A percentile compares a stretch with the other conserved stretches of the same genome.
Conservation (phyloP, 2,888 invertebrate genomes). For the Amblyjoppa proteus region DNA sequence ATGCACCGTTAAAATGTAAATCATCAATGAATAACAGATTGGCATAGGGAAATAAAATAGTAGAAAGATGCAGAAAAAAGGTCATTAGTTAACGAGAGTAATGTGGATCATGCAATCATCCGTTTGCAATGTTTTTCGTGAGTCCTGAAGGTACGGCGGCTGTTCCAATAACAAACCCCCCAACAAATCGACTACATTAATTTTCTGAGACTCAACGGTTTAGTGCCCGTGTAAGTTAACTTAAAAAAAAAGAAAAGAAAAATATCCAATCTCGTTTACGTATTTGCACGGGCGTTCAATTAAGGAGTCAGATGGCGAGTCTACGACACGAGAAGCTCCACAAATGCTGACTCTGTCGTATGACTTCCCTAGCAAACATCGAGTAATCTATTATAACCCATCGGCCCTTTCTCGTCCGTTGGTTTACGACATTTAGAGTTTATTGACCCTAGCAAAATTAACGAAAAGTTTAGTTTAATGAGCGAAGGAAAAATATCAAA, state of each 20-base stretch:
- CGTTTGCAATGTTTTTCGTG: neutral
- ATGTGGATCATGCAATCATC: neutral
- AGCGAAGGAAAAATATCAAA: neutral
- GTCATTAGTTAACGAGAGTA: neutral
- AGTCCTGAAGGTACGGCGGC: neutral
- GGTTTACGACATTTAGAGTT: slow-evolving; percentile 29
- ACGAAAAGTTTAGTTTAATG: neutral
- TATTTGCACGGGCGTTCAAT: slow-evolving; percentile 66
- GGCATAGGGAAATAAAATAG: neutral
- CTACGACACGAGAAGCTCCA: slow-evolving; percentile 75
- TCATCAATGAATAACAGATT: neutral
- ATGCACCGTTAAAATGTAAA: neutral
- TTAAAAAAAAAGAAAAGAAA: neutral
- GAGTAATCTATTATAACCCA: slow-evolving; percentile 40
- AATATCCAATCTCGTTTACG: slow-evolving; percentile 3
- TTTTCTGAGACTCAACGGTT: neutral
- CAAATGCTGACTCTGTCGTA: slow-evolving; percentile 79
- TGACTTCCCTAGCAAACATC: slow-evolving; percentile 75
- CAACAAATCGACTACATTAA: neutral
- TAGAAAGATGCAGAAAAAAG: neutral
- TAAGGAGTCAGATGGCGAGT: slow-evolving; percentile 65
- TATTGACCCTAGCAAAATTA: slow-evolving; percentile 16
- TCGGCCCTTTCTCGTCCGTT: slow-evolving; percentile 16
- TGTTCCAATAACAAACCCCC: neutral
- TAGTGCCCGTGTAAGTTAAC: neutral